Evolutionary conservation across 2,888 invertebrate genomes (phyloP), one percentile per base, ranked within the genome.

Genomic region (Oscheius sp.): DNA sequence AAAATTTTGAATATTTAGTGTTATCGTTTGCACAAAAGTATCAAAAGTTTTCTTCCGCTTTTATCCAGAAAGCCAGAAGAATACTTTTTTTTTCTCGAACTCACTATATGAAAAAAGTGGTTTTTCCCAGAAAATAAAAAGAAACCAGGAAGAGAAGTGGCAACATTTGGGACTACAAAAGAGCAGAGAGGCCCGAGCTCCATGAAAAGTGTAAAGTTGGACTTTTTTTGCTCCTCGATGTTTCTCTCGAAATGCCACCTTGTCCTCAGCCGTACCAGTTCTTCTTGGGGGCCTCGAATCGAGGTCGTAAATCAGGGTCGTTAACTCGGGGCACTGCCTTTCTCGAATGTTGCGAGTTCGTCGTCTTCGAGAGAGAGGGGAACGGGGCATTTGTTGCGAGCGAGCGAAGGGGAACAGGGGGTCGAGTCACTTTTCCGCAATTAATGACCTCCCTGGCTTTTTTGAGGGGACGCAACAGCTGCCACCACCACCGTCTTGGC

Each of bases 221-320:
- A 29, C 15, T 20, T 23, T n/a, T 55, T 55, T 55, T 55, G 33
- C 34, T 34, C 20, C 5, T 20, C 34, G 42, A n/a, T n/a, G n/a
- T 15, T 48, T 20, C 48, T 25, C 15, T n/a, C 34, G 34, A 20
- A 25, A 48, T 45, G 3, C 45, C 61, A 27, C 50, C 61, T 39
- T 57, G 57, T 37, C 34, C 20, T 25, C 17, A 23, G 34, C 33
- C 48, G 53, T 61, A 61, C 61, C 61, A 61, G 61, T 61, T 45
- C 31, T 45, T 45, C 55, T 20, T 20, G 61, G 23, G 61, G 42
- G n/a, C 61, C 61, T 10, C 55, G 55, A 15, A 50, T 65, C 65
- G 25, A 34, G 33, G 42, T 65, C 65, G 65, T 65, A 65, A 65
- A 65, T 65, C 65, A 65, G 65, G 52, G 42, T 65, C 65, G 65